These are phyloP conservation scores for Vulpes ferrilata DNA, from an alignment of 2,113 vertebrate genomes.

Conservation along the genomic window DNA sequence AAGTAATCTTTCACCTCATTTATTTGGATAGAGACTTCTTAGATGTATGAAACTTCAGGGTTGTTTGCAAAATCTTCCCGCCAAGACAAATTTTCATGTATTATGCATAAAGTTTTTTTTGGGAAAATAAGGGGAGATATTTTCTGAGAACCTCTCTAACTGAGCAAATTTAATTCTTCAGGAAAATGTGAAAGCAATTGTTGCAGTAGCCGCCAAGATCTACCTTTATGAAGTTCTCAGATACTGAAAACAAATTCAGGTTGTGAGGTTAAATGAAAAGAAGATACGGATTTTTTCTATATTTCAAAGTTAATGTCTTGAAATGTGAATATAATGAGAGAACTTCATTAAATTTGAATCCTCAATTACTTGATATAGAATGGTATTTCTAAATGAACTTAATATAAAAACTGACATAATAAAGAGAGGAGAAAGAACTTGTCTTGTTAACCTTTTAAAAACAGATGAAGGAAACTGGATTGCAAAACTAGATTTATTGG, in stretches of 20 bases:
- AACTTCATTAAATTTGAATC: not conserved
- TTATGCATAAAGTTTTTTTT: slow-evolving; percentile 22
- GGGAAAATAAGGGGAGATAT: not conserved
- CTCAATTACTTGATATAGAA: slow-evolving; percentile 24
- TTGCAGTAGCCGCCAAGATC: not conserved
- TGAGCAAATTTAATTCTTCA: slow-evolving; percentile 31
- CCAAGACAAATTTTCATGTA: not conserved
- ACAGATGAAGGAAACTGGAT: not conserved
- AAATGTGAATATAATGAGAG: not conserved
- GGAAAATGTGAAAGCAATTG: slow-evolving; percentile 26
- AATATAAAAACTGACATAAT: not conserved
- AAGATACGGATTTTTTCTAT: not conserved
- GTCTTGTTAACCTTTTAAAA: not conserved
- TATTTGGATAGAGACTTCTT: slow-evolving; percentile 20
- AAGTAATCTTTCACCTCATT: slow-evolving; percentile 18
- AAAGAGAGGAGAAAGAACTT: not conserved
- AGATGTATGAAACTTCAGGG: slow-evolving; percentile 16
- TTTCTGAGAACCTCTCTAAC: not conserved
- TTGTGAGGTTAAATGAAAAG: slow-evolving; percentile 16
- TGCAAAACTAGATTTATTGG: not conserved
- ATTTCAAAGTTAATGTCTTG: not conserved
- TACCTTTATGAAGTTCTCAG: not conserved
- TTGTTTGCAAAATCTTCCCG: not conserved
- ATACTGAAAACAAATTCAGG: slow-evolving; percentile 16
- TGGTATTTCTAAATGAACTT: not conserved